These are phyloP conservation scores for Potorous gilbertii DNA, from an alignment of 2,797 vertebrate genomes.

Conservation along the genomic window DNA sequence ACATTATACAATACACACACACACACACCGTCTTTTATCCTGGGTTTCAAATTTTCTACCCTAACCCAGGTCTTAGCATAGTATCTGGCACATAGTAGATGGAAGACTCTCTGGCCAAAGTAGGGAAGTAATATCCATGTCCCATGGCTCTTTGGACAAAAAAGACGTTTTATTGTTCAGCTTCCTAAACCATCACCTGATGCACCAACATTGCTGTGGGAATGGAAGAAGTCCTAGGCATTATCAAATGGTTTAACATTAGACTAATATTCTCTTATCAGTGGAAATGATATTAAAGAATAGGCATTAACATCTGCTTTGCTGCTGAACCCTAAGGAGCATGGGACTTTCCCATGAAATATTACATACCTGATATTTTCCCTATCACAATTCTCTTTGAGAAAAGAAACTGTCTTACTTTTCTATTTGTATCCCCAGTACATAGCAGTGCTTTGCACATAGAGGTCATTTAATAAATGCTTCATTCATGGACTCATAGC, in stretches of 20 bases:
- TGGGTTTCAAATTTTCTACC: not conserved
- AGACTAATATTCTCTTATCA: not conserved
- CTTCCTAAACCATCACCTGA: not conserved
- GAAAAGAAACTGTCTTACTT: not conserved
- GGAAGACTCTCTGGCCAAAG: not conserved
- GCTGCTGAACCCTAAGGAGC: not conserved
- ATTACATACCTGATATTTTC: not conserved
- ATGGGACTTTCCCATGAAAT: not conserved
- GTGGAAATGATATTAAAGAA: not conserved
- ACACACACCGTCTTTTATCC: not conserved
- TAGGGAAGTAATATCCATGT: not conserved
- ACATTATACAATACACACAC: too few relatives aligned
- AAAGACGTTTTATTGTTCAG: not conserved
- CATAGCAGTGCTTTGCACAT: not conserved
- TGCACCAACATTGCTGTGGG: not conserved
- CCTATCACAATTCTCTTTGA: not conserved
- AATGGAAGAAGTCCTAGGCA: too few relatives aligned
- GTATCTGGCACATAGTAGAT: not conserved
- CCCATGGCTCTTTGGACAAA: not conserved
- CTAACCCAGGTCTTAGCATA: not conserved
- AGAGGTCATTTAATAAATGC: not conserved
- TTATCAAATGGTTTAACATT: not conserved
- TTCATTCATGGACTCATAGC: not conserved
- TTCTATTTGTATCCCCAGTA: not conserved
- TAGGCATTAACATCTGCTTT: not conserved